These are phyloP conservation scores for Diarsia dahlii DNA, from an alignment of 2,888 invertebrate genomes.

Conservation along the genomic window DNA sequence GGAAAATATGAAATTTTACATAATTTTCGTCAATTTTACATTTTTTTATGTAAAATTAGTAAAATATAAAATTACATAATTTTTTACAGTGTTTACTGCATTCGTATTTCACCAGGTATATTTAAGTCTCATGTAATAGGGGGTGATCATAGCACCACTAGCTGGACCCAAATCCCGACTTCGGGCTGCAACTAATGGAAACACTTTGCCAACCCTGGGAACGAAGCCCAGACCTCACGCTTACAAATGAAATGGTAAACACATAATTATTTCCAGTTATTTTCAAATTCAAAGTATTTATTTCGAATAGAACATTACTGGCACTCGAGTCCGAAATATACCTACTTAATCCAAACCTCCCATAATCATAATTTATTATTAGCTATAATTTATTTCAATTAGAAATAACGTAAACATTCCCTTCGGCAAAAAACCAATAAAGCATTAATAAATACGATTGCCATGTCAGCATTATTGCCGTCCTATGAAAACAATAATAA, in stretches of 20 bases:
- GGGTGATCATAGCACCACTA: not conserved
- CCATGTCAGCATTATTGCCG: constrained; percentile 11
- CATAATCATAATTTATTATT: not conserved
- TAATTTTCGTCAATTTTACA: no score
- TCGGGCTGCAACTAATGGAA: not conserved
- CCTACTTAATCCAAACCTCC: not conserved
- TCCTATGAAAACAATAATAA: constrained; percentile 38
- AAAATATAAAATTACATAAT: no score
- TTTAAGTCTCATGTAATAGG: not conserved
- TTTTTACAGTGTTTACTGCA: no score
- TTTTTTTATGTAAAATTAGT: no score
- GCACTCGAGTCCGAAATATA: no score
- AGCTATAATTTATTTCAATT: not conserved
- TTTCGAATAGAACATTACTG: no score
- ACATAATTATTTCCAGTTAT: not conserved
- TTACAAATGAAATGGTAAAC: not conserved
- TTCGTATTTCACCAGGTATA: not conserved
- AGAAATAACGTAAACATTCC: not conserved
- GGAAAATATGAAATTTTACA: no score
- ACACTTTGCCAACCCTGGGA: not conserved
- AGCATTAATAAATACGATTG: constrained; percentile 10
- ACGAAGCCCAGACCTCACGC: not conserved
- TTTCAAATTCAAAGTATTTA: not conserved
- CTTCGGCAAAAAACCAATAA: not conserved
- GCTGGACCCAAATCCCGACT: not conserved